A percentile compares a stretch with the other conserved stretches of the same genome.
phyloP scores from a whole-genome alignment of 2,797 vertebrate genomes.

The Forpus xanthops region DNA sequence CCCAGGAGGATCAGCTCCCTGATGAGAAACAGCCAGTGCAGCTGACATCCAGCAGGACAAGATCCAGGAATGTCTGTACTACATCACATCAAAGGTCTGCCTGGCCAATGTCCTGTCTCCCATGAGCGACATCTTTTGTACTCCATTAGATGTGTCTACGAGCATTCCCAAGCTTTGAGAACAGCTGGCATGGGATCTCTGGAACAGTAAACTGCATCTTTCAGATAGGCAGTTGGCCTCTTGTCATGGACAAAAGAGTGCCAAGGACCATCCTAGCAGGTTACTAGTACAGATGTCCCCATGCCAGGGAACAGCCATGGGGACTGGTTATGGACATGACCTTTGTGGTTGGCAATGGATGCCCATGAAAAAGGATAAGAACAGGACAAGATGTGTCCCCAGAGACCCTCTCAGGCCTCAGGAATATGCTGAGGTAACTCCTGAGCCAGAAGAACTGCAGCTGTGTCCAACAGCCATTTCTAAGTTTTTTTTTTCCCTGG shows the following conservation, averaged over 20 bases:
- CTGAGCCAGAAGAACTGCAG: not conserved
- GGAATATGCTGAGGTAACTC: not conserved
- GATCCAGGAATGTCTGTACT: not conserved
- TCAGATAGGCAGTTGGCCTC: not conserved
- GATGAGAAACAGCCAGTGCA: not conserved
- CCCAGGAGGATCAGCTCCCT: not conserved
- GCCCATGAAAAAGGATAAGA: not conserved
- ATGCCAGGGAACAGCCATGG: no score
- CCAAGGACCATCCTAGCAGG: not conserved
- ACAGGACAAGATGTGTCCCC: not conserved
- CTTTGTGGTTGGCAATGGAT: not conserved
- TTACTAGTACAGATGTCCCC: not conserved
- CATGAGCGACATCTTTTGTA: not conserved
- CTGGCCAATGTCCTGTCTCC: not conserved
- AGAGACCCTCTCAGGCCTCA: not conserved
- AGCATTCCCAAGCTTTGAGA: not conserved
- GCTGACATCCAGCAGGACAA: not conserved
- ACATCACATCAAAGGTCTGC: not conserved
- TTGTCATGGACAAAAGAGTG: not conserved
- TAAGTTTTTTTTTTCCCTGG: not conserved
- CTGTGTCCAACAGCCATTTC: not conserved
- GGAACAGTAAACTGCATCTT: not conserved
- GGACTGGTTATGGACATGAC: not conserved
- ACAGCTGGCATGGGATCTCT: not conserved
- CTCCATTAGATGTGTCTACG: not conserved